Conservation (phyloP, 2,113 vertebrate species). For the Crypturellus undulatus region DNA sequence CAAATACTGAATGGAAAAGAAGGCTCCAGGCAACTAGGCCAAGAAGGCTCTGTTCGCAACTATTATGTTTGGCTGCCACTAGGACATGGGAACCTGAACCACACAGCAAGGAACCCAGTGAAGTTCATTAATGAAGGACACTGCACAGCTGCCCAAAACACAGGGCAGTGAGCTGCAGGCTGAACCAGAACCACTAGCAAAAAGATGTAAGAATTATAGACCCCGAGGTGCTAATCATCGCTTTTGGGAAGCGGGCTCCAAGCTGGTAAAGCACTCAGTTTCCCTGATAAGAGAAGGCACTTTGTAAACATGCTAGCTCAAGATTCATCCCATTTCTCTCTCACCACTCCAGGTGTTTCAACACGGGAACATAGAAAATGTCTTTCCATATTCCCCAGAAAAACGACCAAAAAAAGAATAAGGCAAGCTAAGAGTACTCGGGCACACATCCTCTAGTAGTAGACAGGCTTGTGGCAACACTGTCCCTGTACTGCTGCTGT, state of each 20-base stretch:
- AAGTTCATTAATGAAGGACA: conserved; percentile 3
- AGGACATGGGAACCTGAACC: not conserved
- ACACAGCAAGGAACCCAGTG: not conserved
- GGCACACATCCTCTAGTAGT: not conserved
- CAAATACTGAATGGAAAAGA: too few relatives aligned
- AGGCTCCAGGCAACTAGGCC: not conserved
- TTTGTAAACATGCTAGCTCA: not conserved
- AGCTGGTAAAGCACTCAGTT: not conserved
- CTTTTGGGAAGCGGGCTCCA: not conserved
- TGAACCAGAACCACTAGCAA: not conserved
- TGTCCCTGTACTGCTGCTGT: fast-evolving
- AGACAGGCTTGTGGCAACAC: not conserved
- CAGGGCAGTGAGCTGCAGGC: not conserved
- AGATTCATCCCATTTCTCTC: not conserved
- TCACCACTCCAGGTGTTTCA: not conserved
- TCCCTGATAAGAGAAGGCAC: not conserved
- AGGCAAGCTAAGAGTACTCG: fast-evolving
- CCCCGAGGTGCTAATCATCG: not conserved
- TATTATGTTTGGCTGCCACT: not conserved
- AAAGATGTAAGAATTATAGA: not conserved
- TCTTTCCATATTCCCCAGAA: not conserved
- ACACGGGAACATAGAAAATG: not conserved
- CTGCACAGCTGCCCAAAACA: not conserved
- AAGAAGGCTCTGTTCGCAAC: not conserved
- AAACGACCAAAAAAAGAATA: not conserved